A percentile compares a stretch with the other conserved stretches of the same genome.
These are phyloP conservation scores for Clitarchus hookeri DNA, from an alignment of 2,888 invertebrate genomes.

Conservation along the genomic window DNA sequence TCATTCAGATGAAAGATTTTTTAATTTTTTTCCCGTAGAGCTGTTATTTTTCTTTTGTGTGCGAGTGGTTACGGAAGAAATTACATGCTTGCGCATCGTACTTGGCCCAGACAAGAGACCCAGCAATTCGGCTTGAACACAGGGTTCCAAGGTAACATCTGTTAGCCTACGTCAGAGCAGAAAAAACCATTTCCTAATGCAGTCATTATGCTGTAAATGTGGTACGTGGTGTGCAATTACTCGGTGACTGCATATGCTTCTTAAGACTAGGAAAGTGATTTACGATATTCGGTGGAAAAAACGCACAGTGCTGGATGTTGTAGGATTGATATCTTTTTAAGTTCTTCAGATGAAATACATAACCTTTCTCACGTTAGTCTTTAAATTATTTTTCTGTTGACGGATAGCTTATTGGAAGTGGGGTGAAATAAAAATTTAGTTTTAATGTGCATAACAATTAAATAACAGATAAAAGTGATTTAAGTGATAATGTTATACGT, in stretches of 20 bases:
- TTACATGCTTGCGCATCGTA: background rate
- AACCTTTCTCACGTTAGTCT: too few relatives aligned
- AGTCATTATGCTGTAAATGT: background rate
- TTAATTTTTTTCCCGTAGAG: background rate
- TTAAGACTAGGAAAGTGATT: background rate
- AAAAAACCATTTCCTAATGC: background rate
- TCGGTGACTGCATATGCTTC: background rate
- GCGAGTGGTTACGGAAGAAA: background rate
- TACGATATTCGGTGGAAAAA: background rate
- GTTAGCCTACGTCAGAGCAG: background rate
- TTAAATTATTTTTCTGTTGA: too few relatives aligned
- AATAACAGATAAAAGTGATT: too few relatives aligned
- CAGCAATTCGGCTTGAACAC: conserved; percentile 7
- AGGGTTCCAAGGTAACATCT: background rate
- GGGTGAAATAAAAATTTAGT: too few relatives aligned
- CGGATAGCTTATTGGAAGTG: too few relatives aligned
- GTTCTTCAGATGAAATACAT: too few relatives aligned
- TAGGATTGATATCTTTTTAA: too few relatives aligned
- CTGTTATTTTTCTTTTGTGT: background rate
- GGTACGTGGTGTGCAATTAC: background rate
- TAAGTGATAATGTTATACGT: too few relatives aligned
- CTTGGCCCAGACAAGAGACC: background rate
- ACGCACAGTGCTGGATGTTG: too few relatives aligned
- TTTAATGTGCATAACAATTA: too few relatives aligned
- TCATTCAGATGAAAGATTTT: background rate